Evolutionary conservation across 2,113 vertebrate genomes (phyloP).

Genomic region (Struthio camelus): DNA sequence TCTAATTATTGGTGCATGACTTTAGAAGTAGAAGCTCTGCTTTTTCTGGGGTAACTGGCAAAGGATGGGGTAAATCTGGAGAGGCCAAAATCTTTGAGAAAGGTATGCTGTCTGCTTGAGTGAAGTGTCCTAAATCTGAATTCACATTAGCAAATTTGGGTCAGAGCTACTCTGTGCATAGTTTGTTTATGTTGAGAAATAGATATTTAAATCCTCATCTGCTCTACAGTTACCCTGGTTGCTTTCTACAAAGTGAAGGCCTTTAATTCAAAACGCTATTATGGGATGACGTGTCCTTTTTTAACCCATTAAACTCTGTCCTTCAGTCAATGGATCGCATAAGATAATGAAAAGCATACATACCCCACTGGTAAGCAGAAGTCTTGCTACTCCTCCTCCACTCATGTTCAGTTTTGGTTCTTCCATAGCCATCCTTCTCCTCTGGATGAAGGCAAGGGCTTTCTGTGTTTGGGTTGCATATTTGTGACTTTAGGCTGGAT

Average conservation of each 20-base stretch:
- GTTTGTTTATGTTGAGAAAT: background rate
- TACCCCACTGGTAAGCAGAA: background rate
- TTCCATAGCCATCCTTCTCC: background rate
- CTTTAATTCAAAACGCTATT: conserved; percentile 19
- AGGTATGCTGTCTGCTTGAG: background rate
- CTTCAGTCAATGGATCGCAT: background rate
- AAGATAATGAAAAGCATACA: background rate
- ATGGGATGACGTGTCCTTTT: background rate
- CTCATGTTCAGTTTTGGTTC: background rate
- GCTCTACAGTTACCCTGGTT: background rate
- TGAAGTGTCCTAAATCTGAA: conserved; percentile 17
- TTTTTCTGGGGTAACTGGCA: background rate
- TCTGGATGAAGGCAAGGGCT: background rate
- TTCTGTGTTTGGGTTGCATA: background rate
- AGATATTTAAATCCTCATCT: conserved; percentile 15
- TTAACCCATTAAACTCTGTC: background rate
- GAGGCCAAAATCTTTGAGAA: conserved; percentile 4
- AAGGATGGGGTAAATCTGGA: background rate
- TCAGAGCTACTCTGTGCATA: background rate
- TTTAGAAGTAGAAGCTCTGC: background rate
- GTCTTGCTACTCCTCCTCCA: background rate
- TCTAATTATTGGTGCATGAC: background rate
- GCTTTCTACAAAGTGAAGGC: background rate
- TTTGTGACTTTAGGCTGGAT: background rate
- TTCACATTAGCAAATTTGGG: conserved; percentile 17